phyloP scores from a whole-genome alignment of 2,888 invertebrate genomes.

The Adineta ricciae region DNA sequence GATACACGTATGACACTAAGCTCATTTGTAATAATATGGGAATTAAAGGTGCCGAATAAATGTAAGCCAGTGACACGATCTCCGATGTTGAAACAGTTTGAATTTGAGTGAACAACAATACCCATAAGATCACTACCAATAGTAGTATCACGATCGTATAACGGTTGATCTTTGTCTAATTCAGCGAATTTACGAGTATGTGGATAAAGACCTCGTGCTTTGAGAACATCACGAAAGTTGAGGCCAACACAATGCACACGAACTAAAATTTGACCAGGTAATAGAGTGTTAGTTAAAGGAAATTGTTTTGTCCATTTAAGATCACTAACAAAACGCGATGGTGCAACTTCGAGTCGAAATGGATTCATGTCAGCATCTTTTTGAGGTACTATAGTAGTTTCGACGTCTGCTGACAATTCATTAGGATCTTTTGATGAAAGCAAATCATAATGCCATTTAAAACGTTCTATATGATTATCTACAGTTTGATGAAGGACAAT shows the following conservation, averaged over 20 bases:
- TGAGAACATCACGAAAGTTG: neutral
- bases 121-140: neutral
- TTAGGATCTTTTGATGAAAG: too few species aligned
- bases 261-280: neutral
- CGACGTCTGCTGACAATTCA: neutral
- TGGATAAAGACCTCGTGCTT: neutral
- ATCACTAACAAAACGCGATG: neutral
- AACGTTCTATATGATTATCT: neutral
- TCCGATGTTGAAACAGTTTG: too few species aligned
- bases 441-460: neutral
- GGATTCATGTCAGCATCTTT: too few species aligned
- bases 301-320: neutral
- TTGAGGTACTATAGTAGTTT: neutral
- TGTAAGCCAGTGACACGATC: too few species aligned
- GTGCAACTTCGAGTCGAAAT: neutral
- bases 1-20: too few species aligned
- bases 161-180: neutral
- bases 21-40: too few species aligned
- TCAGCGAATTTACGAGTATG: neutral
- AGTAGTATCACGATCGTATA: neutral
- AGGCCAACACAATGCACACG: neutral
- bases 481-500: neutral
- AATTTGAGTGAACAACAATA: neutral
- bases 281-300: neutral
- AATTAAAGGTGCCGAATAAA: too few species aligned